These are phyloP conservation scores for Petrocephalus sullivani DNA, from an alignment of 2,797 vertebrate species.

Conservation along the genomic window DNA sequence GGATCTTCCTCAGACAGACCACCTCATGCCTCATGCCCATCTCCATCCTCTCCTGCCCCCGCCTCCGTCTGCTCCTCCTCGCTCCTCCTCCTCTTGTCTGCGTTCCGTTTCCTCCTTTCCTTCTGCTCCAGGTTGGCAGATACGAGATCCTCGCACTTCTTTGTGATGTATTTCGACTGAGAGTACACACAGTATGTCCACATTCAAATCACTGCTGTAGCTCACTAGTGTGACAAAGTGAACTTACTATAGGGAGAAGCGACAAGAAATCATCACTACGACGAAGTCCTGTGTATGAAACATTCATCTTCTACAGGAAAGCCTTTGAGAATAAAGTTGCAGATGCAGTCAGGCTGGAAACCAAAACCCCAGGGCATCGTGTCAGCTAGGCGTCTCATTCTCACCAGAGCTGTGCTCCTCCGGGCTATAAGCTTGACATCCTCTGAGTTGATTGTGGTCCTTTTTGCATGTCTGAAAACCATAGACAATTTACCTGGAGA, in stretches of 20 bases:
- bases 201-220: neutral
- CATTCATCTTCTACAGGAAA: neutral
- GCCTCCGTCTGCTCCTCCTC: conserved; percentile 52
- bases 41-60: conserved; percentile 25
- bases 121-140: conserved; percentile 53
- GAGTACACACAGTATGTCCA: conserved; percentile 31
- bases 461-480: conserved; percentile 77
- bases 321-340: neutral
- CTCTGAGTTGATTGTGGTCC: conserved; percentile 75
- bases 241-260: neutral
- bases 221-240: neutral
- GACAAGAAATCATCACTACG: no score
- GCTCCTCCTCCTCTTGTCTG: conserved; percentile 60
- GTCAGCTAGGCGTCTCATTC: conserved; percentile 21
- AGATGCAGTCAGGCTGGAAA: neutral
- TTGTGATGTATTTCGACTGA: conserved; percentile 63
- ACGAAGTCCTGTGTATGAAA: neutral
- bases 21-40: neutral
- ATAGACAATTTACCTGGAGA: neutral
- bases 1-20: neutral
- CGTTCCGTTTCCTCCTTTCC: conserved; percentile 57
- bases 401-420: conserved; percentile 82
- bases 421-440: conserved; percentile 89
- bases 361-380: neutral
- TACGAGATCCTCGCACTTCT: conserved; percentile 61